A percentile compares a stretch with the other conserved stretches of the same genome.
Conservation (phyloP, 2,888 invertebrate genomes). For the Diploptera punctata region DNA sequence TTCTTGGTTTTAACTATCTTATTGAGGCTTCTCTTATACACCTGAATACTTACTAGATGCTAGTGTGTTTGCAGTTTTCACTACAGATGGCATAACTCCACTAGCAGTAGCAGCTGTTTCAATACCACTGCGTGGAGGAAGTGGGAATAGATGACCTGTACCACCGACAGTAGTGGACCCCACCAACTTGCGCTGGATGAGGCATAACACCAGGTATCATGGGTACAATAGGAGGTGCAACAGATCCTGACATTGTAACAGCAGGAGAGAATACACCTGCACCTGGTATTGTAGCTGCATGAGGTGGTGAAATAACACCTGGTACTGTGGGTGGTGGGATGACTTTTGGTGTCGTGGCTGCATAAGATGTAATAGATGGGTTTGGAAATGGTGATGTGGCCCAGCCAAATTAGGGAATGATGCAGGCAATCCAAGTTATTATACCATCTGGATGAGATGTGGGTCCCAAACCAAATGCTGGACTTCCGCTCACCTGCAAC, state of each 20-base stretch:
- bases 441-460: not conserved
- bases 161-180: constrained; percentile 7
- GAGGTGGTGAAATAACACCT: no score
- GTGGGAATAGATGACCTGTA: constrained; percentile 45
- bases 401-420: constrained; percentile 10
- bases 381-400: constrained; percentile 16
- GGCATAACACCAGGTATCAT: no score
- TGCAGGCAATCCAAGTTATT: not conserved
- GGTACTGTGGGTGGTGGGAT: no score
- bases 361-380: not conserved
- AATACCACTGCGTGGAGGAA: constrained; percentile 46
- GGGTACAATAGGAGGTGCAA: no score
- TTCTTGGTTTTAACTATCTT: no score
- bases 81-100: constrained; percentile 46
- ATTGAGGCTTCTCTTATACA: no score
- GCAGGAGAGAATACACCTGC: no score
- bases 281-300: no score
- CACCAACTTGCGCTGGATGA: constrained; percentile 28
- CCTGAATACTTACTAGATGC: constrained; percentile 41
- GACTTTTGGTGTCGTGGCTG: no score
- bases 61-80: constrained; percentile 44
- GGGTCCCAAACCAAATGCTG: not conserved
- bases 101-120: constrained; percentile 45
- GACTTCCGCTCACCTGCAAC: not conserved
- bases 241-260: no score